These are phyloP conservation scores for Eudemis profundana DNA, from an alignment of 2,888 invertebrate species.

Conservation along the genomic window DNA sequence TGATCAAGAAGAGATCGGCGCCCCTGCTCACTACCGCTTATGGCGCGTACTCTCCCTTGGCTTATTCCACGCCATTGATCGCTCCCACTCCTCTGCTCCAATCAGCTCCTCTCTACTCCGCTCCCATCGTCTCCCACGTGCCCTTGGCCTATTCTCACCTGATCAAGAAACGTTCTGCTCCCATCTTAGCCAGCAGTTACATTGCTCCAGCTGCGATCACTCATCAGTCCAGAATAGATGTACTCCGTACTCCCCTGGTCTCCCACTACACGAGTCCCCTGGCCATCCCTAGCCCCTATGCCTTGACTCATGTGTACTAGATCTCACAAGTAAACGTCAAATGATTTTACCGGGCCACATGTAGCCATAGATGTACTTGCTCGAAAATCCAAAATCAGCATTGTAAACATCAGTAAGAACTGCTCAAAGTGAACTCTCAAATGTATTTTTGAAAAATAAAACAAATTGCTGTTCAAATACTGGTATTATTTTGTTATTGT, in stretches of 20 bases:
- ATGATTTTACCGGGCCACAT: slow-evolving; percentile 26
- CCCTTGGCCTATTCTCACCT: slow-evolving; percentile 61
- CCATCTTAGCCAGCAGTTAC: slow-evolving; percentile 53
- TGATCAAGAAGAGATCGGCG: slow-evolving; percentile 50
- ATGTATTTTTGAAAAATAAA: neutral
- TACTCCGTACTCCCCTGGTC: slow-evolving; percentile 54
- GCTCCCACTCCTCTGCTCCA: slow-evolving; percentile 59
- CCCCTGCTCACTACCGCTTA: slow-evolving; percentile 54
- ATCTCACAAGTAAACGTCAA: slow-evolving; percentile 2
- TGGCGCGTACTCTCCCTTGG: slow-evolving; percentile 57
- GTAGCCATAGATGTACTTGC: slow-evolving; percentile 44
- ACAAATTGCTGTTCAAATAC: neutral
- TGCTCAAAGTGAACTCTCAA: neutral
- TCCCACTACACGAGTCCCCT: slow-evolving; percentile 57
- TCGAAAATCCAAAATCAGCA: slow-evolving; percentile 34
- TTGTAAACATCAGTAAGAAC: slow-evolving; percentile 1
- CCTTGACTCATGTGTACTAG: slow-evolving; percentile 47
- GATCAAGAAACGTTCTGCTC: slow-evolving; percentile 68
- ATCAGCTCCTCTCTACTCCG: slow-evolving; percentile 52
- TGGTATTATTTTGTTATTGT: neutral
- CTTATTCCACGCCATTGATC: slow-evolving; percentile 59
- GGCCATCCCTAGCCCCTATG: slow-evolving; percentile 51
- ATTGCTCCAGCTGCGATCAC: slow-evolving; percentile 61
- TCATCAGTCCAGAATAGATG: slow-evolving; percentile 61
- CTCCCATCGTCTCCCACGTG: slow-evolving; percentile 53